Evolutionary conservation across 2,797 vertebrate genomes (phyloP).

Genomic region (Myripristis jacobus): DNA sequence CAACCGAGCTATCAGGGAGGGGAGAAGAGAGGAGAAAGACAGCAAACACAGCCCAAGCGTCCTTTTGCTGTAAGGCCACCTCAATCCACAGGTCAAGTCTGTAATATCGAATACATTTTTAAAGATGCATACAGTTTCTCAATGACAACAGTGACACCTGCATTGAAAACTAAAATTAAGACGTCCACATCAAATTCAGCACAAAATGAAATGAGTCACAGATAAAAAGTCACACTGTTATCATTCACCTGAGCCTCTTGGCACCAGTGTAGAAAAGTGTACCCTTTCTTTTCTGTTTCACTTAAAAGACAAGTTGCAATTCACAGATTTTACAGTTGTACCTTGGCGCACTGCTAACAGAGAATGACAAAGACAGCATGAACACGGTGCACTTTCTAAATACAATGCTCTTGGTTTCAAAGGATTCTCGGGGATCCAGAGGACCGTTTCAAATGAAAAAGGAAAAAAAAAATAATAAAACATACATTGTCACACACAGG

Average conservation of each 20-base stretch:
- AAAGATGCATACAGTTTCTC: conserved; percentile 72
- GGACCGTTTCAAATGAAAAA: conserved; percentile 41
- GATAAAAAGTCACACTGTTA: conserved; percentile 63
- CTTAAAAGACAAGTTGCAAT: conserved; percentile 39
- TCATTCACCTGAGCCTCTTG: conserved; percentile 77
- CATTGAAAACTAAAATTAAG: conserved; percentile 60
- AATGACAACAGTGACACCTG: conserved; percentile 64
- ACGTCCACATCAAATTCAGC: conserved; percentile 65
- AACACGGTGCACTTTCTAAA: conserved; percentile 67
- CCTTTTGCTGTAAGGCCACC: conserved; percentile 84
- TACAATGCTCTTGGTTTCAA: conserved; percentile 69
- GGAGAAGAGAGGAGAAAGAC: conserved; percentile 57
- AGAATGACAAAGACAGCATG: conserved; percentile 47
- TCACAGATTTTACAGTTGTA: conserved; percentile 77
- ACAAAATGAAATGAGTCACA: conserved; percentile 73
- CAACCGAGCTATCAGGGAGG: conserved; percentile 60
- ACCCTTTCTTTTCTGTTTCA: conserved; percentile 67
- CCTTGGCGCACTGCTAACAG: conserved; percentile 76
- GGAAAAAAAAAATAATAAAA: conserved; percentile 52
- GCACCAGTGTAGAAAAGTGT: conserved; percentile 71
- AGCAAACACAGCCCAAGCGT: conserved; percentile 63
- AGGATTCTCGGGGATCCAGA: conserved; percentile 63
- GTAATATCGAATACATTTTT: conserved; percentile 72
- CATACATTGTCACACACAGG: conserved; percentile 24
- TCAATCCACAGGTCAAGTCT: conserved; percentile 81